These are phyloP conservation scores for Trididemnum nubilum DNA, from an alignment of 23 tunicate species.

Conservation along the genomic window DNA sequence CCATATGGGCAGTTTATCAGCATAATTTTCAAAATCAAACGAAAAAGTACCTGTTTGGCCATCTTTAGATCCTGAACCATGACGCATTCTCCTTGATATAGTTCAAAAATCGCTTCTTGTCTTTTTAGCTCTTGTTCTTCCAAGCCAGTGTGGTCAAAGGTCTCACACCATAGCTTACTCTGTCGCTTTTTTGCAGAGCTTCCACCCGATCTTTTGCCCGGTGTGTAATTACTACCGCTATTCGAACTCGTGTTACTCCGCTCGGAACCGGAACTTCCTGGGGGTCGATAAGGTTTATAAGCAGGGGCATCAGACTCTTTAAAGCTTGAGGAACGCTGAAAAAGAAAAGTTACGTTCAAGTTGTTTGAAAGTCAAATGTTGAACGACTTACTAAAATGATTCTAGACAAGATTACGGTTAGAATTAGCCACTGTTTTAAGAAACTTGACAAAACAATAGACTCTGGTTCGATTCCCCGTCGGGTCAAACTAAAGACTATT, in stretches of 20 bases:
- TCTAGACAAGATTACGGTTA: too few relatives aligned
- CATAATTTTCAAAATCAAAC: too few relatives aligned
- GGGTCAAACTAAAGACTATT: too few relatives aligned
- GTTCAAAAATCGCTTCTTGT: slow-evolving; percentile 87
- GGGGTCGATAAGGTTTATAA: slow-evolving; percentile 77
- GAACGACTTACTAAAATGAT: too few relatives aligned
- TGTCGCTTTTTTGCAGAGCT: slow-evolving; percentile 46
- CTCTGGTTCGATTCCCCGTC: too few relatives aligned
- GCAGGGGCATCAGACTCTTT: slow-evolving; percentile 66
- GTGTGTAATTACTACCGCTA: slow-evolving; percentile 8
- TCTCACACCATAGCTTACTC: slow-evolving; percentile 90
- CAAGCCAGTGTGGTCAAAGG: slow-evolving; percentile 66
- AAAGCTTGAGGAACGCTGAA: slow-evolving; percentile 90
- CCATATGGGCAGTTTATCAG: too few relatives aligned
- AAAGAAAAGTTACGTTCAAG: neutral
- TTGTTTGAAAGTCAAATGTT: too few relatives aligned
- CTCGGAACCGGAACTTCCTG: slow-evolving; percentile 64
- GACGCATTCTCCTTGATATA: slow-evolving; percentile 83
- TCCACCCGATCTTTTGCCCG: slow-evolving; percentile 4
- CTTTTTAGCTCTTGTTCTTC: slow-evolving; percentile 60
- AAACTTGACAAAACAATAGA: too few relatives aligned
- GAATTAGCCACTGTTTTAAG: too few relatives aligned
- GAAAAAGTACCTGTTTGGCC: slow-evolving; percentile 96
- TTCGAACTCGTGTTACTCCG: slow-evolving; percentile 27
- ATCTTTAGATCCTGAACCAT: slow-evolving; percentile 73